A percentile compares a stretch with the other conserved stretches of the same genome.
phyloP scores from a whole-genome alignment of 1,140 invertebrate species.

The Drosophila tani region DNA sequence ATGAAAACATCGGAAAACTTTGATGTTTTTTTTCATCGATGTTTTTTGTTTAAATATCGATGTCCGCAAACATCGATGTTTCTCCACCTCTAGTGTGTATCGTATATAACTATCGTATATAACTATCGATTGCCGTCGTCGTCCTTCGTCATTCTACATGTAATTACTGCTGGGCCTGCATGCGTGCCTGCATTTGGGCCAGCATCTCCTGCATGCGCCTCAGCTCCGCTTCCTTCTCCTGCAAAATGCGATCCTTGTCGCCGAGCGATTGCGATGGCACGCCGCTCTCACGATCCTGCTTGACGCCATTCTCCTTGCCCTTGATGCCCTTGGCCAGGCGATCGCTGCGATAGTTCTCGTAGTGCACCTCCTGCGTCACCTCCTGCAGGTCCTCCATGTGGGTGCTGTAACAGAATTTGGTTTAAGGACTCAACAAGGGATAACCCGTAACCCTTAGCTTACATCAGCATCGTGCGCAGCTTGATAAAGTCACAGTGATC shows the following conservation, averaged over 20 bases:
- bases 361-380: constrained; percentile 97
- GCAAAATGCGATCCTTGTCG: constrained; percentile 93
- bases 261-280: constrained; percentile 74
- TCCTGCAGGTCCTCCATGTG: constrained; percentile 98
- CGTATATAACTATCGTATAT: no score
- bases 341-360: constrained; percentile 97
- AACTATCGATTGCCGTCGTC: constrained; percentile 91
- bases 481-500: constrained; percentile 99
- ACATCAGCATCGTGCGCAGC: constrained; percentile 98
- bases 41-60: no score
- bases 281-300: constrained; percentile 65
- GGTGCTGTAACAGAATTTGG: no score
- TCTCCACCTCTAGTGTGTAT: no score
- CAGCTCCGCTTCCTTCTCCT: constrained; percentile 96
- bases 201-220: constrained; percentile 98
- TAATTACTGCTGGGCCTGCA: constrained; percentile 90
- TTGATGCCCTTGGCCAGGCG: constrained; percentile 92
- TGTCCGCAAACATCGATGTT: no score
- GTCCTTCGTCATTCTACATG: no score
- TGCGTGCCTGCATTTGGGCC: constrained; percentile 97
- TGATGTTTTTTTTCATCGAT: no score
- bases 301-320: constrained; percentile 78
- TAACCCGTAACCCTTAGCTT: constrained; percentile 66
- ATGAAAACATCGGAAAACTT: no score
- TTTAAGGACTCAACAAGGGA: no score